These are phyloP conservation scores for Cephus nigrinus DNA, from an alignment of 2,888 invertebrate species.

Conservation along the genomic window DNA sequence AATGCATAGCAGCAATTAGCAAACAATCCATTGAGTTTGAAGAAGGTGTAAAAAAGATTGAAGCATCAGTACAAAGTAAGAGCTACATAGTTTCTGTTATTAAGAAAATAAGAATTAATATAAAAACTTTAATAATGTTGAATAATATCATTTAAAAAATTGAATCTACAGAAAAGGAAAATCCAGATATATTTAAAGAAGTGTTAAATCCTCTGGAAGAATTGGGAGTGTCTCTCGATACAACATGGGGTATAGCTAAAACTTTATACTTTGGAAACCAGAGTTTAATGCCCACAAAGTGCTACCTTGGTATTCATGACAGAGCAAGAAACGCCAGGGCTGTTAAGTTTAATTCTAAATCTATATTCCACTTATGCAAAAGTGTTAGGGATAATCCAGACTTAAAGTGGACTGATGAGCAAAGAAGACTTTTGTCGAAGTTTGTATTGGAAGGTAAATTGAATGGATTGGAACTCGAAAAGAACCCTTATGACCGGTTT, in stretches of 20 bases:
- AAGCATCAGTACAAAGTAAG: constrained; percentile 69
- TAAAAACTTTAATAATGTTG: not conserved
- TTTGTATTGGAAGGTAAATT: constrained; percentile 84
- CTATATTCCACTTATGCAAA: constrained; percentile 78
- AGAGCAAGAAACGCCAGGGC: constrained; percentile 81
- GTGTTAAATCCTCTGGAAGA: constrained; percentile 82
- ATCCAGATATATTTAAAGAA: constrained; percentile 73
- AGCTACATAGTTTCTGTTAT: not conserved
- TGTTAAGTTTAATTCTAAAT: constrained; percentile 77
- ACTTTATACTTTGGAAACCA: constrained; percentile 84
- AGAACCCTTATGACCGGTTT: constrained; percentile 66
- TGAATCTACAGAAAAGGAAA: constrained; percentile 38
- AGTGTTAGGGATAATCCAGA: constrained; percentile 68
- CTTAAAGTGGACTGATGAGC: constrained; percentile 69
- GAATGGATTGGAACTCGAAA: constrained; percentile 80
- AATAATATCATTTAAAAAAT: not conserved
- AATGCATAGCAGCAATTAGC: constrained; percentile 86
- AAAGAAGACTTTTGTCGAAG: constrained; percentile 80
- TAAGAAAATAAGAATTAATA: not conserved
- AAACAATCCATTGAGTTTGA: constrained; percentile 87
- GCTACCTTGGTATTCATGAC: constrained; percentile 82
- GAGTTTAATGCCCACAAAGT: constrained; percentile 82
- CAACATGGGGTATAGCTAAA: constrained; percentile 90
- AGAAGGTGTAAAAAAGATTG: constrained; percentile 77
- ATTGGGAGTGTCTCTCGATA: constrained; percentile 78